Conservation (phyloP, 2,888 invertebrate species). For the Quadriops clusia region DNA sequence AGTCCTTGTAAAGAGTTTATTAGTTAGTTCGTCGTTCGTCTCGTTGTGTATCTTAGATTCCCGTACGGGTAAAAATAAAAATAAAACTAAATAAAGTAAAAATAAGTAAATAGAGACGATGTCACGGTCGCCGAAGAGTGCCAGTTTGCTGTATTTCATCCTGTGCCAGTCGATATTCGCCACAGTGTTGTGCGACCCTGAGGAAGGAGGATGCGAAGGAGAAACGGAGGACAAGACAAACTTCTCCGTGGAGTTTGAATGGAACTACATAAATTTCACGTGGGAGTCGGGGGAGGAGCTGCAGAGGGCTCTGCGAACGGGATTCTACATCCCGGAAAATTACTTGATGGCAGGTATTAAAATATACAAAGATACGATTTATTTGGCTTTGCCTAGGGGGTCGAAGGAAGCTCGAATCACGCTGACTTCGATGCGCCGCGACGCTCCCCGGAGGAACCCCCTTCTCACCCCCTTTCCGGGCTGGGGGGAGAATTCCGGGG, state of each 20-base stretch:
- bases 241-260: conserved; percentile 54
- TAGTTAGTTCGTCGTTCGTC: too few species aligned
- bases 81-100: too few species aligned
- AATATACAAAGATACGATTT: conserved; percentile 53
- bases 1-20: too few species aligned
- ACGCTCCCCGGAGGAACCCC: conserved; percentile 36
- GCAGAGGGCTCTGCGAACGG: conserved; percentile 40
- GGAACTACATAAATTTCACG: conserved; percentile 52
- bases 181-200: too few species aligned
- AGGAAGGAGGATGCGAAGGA: too few species aligned
- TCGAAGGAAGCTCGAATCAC: conserved; percentile 58
- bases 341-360: conserved; percentile 57
- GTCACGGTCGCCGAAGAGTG: too few species aligned
- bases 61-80: too few species aligned
- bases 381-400: conserved; percentile 54
- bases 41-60: too few species aligned
- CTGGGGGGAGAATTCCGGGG: conserved; percentile 48
- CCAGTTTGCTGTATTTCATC: too few species aligned
- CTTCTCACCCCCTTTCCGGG: conserved; percentile 55
- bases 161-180: too few species aligned
- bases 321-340: conserved; percentile 53
- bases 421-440: conserved; percentile 40
- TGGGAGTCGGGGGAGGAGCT: conserved; percentile 47
- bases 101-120: too few species aligned
- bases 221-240: too few species aligned